Percentiles rank a stretch among this genome's conserved stretches.
These are phyloP conservation scores for Prosopocoilus inquinatus DNA, from an alignment of 2,888 invertebrate genomes.

Conservation along the genomic window DNA sequence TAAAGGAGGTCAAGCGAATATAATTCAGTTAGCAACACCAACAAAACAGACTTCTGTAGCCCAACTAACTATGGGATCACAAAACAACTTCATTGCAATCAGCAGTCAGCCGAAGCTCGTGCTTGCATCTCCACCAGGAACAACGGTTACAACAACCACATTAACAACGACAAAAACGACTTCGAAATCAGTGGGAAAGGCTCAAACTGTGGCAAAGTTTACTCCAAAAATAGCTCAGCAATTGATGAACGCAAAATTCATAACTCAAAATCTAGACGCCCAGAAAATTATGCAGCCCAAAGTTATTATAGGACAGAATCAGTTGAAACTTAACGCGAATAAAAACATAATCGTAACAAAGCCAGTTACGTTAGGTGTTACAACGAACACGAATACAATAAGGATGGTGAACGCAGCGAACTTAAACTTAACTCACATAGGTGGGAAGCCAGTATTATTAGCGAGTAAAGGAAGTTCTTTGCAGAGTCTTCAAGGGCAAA, in stretches of 20 bases:
- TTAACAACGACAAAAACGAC: conserved; percentile 34
- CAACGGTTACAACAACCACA: conserved; percentile 33
- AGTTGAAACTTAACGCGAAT: conserved; percentile 37
- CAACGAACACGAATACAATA: conserved; percentile 42
- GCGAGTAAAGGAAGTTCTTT: conserved; percentile 51
- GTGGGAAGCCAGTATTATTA: conserved; percentile 58
- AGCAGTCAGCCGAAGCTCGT: conserved; percentile 48
- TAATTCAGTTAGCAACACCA: conserved; percentile 54
- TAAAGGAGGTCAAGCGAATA: conserved; percentile 52
- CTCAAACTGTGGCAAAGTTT: conserved; percentile 41
- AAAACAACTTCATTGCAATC: conserved; percentile 51
- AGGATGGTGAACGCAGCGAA: conserved; percentile 56
- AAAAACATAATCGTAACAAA: conserved; percentile 36
- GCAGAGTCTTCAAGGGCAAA: conserved; percentile 48
- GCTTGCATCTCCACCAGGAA: conserved; percentile 39
- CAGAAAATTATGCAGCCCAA: conserved; percentile 41
- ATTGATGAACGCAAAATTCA: conserved; percentile 53
- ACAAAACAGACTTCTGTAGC: conserved; percentile 45
- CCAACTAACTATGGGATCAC: conserved; percentile 54
- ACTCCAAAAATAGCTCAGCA: conserved; percentile 48
- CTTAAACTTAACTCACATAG: conserved; percentile 55
- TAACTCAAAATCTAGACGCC: conserved; percentile 41
- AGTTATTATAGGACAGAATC: conserved; percentile 39
- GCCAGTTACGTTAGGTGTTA: conserved; percentile 37
- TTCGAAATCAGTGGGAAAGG: conserved; percentile 32